phyloP scores from a whole-genome alignment of 2,888 invertebrate genomes.

The Lithophane ornitopus region DNA sequence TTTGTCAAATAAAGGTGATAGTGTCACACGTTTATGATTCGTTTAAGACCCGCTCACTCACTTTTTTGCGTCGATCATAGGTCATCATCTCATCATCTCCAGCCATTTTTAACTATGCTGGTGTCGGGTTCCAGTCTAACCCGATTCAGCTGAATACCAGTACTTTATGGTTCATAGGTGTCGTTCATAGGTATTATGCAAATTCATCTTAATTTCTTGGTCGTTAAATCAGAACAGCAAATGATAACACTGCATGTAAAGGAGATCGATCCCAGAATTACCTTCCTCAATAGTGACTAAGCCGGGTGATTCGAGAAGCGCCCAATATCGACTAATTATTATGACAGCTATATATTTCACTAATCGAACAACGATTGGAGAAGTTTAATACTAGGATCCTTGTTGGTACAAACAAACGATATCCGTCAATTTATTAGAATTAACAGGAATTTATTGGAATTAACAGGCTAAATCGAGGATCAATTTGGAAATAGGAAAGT shows the following conservation, averaged over 20 bases:
- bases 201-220: background rate
- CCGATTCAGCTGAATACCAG: background rate
- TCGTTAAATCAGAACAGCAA: background rate
- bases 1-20: background rate
- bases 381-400: constrained; percentile 30
- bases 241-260: background rate
- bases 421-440: constrained; percentile 39
- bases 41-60: background rate
- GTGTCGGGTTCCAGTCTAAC: background rate
- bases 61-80: background rate
- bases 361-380: constrained; percentile 28
- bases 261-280: constrained; percentile 7
- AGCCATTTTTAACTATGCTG: background rate
- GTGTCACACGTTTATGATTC: background rate
- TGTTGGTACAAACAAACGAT: constrained; percentile 33
- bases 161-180: background rate
- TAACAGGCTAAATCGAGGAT: constrained; percentile 26
- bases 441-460: constrained; percentile 6
- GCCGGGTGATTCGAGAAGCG: constrained; percentile 3
- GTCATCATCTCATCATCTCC: background rate
- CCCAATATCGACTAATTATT: constrained; percentile 22
- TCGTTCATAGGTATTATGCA: background rate
- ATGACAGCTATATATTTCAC: constrained; percentile 15
- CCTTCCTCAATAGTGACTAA: background rate
- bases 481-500: constrained; percentile 20